Conservation (phyloP, 2,113 vertebrate genomes). For the Cinclus cinclus region DNA sequence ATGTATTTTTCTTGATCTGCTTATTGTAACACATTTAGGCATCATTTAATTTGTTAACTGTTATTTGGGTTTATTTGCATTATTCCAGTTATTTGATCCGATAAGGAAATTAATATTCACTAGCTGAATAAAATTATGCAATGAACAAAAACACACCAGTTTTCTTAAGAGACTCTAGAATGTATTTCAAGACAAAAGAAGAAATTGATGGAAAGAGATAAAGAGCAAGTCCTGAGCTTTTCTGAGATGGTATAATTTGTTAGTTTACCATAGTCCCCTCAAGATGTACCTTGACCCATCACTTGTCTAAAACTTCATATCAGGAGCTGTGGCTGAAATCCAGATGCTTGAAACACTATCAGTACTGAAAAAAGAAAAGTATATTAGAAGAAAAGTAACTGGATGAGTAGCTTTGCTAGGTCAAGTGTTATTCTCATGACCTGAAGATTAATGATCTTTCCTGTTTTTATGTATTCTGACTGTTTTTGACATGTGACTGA, state of each 20-base stretch:
- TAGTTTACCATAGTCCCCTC: background rate
- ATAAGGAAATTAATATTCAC: background rate
- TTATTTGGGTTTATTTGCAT: background rate
- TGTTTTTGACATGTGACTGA: background rate
- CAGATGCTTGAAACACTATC: background rate
- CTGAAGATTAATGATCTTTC: constrained; percentile 62
- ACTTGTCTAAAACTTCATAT: background rate
- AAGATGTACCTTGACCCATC: background rate
- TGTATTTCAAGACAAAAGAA: background rate
- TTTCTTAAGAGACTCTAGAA: background rate
- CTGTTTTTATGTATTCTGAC: constrained; percentile 50
- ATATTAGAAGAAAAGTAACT: constrained; percentile 7
- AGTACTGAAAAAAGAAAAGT: background rate
- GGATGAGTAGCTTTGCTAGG: constrained; percentile 17
- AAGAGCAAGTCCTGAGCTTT: background rate
- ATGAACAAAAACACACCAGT: background rate
- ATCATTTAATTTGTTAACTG: background rate
- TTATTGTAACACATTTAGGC: background rate
- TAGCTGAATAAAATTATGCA: background rate
- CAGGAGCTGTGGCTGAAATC: background rate
- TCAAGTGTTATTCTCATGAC: constrained; percentile 56
- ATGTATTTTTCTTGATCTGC: background rate
- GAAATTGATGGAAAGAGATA: background rate
- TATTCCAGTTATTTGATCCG: background rate
- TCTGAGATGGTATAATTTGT: background rate